phyloP scores from a whole-genome alignment of 2,113 vertebrate species.

The Nycticorax nycticorax region DNA sequence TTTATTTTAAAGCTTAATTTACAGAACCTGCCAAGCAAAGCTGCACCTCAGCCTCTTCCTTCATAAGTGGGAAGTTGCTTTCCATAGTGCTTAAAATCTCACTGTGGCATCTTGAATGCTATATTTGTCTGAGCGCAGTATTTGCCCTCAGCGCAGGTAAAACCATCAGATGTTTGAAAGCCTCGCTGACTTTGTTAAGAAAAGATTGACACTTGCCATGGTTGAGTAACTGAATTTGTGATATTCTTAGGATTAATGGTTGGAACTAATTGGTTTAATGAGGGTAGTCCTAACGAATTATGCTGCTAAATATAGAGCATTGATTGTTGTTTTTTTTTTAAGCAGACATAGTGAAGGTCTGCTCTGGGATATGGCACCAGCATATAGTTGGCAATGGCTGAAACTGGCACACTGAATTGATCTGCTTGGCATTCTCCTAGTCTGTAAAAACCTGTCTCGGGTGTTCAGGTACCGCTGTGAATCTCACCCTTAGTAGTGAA shows the following conservation, averaged over 20 bases:
- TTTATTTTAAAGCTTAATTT: neutral
- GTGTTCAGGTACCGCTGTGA: neutral
- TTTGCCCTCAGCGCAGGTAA: neutral
- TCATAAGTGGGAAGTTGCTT: neutral
- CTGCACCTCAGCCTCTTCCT: neutral
- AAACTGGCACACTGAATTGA: neutral
- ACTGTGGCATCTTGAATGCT: neutral
- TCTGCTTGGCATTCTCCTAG: neutral
- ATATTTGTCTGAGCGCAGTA: neutral
- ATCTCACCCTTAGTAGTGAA: neutral
- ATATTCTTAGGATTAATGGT: neutral
- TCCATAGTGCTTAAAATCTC: neutral
- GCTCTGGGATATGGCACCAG: neutral
- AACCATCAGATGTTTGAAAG: neutral
- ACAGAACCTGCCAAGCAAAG: neutral
- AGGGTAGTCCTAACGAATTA: neutral
- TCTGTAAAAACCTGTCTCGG: neutral
- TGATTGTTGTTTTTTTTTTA: slow-evolving; percentile 5
- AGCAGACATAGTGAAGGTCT: neutral
- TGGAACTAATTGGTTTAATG: slow-evolving; percentile 27
- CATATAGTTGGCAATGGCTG: neutral
- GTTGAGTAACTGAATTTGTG: neutral
- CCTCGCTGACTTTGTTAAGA: neutral
- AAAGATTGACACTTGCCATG: neutral
- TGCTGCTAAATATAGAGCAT: neutral